These are phyloP conservation scores for Orchesellides sinensis DNA, from an alignment of 2,888 invertebrate species.

Conservation along the genomic window DNA sequence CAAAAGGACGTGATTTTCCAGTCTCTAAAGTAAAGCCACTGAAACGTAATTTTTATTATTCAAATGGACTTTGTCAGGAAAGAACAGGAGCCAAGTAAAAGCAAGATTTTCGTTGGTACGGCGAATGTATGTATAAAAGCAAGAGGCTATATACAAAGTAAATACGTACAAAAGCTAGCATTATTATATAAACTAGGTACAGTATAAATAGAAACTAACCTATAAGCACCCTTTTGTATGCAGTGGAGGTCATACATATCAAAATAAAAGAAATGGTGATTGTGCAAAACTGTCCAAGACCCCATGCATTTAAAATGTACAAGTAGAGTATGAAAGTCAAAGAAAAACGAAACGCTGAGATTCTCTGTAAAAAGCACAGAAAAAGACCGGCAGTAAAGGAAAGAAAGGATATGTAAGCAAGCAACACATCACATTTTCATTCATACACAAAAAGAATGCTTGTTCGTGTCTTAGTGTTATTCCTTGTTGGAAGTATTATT, in stretches of 20 bases:
- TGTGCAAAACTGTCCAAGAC: slow-evolving; percentile 49
- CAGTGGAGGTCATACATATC: slow-evolving; percentile 50
- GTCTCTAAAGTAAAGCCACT: background rate
- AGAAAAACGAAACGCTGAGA: slow-evolving; percentile 1
- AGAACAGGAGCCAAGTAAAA: too few relatives aligned
- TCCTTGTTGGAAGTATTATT: slow-evolving; percentile 20
- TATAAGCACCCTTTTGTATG: slow-evolving; percentile 54
- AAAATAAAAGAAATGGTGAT: slow-evolving; percentile 47
- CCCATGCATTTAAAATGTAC: slow-evolving; percentile 17
- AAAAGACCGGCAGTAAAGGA: slow-evolving; percentile 7
- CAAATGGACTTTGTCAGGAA: slow-evolving; percentile 28
- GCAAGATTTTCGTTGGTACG: background rate
- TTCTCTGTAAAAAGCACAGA: background rate
- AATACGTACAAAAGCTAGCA: too few relatives aligned
- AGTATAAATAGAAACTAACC: too few relatives aligned
- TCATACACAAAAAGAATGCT: slow-evolving; percentile 14
- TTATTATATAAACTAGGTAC: background rate
- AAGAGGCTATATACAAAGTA: too few relatives aligned
- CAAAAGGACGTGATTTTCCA: slow-evolving; percentile 12
- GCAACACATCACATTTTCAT: background rate
- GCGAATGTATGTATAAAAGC: too few relatives aligned
- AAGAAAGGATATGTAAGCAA: background rate
- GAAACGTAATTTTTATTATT: slow-evolving; percentile 37
- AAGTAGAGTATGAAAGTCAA: background rate
- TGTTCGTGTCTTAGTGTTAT: background rate